A percentile compares a stretch with the other conserved stretches of the same genome.
These are phyloP conservation scores for Napeogenes sylphis DNA, from an alignment of 2,888 invertebrate species.

Conservation along the genomic window DNA sequence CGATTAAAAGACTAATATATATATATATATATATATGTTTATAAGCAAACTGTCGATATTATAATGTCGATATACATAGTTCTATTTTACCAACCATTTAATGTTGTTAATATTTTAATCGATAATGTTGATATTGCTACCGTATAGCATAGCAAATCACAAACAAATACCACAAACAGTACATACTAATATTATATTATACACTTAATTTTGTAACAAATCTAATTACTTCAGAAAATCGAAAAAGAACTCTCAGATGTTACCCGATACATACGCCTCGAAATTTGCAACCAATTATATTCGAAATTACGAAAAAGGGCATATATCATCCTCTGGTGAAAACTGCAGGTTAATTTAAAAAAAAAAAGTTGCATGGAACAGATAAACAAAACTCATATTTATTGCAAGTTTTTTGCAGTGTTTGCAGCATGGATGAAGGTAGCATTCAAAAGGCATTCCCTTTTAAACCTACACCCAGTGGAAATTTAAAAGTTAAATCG, in stretches of 20 bases:
- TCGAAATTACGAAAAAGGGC: conserved; percentile 42
- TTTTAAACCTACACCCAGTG: conserved; percentile 82
- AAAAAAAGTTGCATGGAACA: neutral
- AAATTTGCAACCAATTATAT: conserved; percentile 52
- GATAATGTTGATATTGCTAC: too few species aligned
- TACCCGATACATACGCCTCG: conserved; percentile 49
- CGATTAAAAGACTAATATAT: too few species aligned
- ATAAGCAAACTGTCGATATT: too few species aligned
- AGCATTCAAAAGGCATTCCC: conserved; percentile 74
- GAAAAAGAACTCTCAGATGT: conserved; percentile 53
- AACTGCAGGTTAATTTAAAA: conserved; percentile 52
- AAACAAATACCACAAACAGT: neutral
- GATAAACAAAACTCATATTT: neutral
- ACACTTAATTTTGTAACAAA: neutral
- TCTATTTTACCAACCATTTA: too few species aligned
- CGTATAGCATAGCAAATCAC: too few species aligned
- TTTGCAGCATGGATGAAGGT: conserved; percentile 49
- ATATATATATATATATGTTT: too few species aligned
- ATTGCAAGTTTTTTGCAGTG: conserved; percentile 40
- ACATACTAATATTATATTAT: neutral
- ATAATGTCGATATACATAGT: too few species aligned
- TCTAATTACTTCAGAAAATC: conserved; percentile 41
- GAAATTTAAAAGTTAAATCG: conserved; percentile 82
- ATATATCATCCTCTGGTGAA: conserved; percentile 51
- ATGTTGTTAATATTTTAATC: too few species aligned